Percentiles rank a stretch among this genome's conserved stretches.
Evolutionary conservation across 2,797 vertebrate species (phyloP).

Genomic region (Enteromius treurensis): DNA sequence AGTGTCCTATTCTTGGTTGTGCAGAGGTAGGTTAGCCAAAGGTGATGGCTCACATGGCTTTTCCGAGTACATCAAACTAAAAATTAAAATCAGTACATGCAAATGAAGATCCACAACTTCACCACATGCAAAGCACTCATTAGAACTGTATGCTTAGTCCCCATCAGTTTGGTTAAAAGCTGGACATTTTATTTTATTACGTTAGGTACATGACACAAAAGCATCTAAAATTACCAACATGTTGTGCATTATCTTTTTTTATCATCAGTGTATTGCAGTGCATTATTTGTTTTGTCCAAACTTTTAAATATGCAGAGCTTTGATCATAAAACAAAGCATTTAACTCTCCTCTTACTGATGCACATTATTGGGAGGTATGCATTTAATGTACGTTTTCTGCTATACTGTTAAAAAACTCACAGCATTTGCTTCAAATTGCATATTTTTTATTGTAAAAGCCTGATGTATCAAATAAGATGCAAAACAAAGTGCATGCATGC

Average conservation of each 20-base stretch:
- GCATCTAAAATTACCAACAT: background rate
- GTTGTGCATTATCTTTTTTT: too few species aligned
- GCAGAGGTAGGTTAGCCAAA: slow-evolving; percentile 26
- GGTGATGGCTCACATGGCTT: slow-evolving; percentile 26
- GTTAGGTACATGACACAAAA: background rate
- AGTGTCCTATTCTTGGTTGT: slow-evolving; percentile 12
- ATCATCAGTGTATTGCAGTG: background rate
- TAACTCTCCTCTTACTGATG: background rate
- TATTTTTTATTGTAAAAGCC: background rate
- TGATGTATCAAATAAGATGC: background rate
- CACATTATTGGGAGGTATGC: background rate
- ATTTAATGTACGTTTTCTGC: background rate
- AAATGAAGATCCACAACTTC: background rate
- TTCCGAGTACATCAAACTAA: background rate
- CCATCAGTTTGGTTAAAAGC: background rate
- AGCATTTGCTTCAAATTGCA: background rate
- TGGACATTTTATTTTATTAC: background rate
- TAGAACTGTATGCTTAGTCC: background rate
- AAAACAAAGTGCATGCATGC: background rate
- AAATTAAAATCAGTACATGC: slow-evolving; percentile 30
- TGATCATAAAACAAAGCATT: too few species aligned
- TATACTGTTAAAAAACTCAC: background rate
- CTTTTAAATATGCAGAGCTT: background rate
- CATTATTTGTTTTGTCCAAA: background rate
- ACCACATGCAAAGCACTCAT: background rate